A percentile compares a stretch with the other conserved stretches of the same genome.
Evolutionary conservation across 2,888 invertebrate species (phyloP).

Genomic region (Callyntrura sp.): DNA sequence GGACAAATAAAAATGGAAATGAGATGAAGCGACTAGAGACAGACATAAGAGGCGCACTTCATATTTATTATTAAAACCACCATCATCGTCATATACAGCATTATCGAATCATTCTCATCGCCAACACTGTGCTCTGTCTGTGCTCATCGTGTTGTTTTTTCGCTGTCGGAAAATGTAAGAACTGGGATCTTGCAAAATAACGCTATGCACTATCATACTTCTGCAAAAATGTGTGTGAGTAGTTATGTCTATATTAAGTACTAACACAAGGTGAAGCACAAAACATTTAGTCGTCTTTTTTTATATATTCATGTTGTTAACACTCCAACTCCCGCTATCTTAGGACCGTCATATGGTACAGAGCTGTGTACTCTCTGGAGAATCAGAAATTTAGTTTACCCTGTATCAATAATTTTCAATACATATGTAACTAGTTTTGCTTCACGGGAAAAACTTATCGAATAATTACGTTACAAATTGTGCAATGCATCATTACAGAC

Average conservation of each 20-base stretch:
- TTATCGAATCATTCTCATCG: too few relatives aligned
- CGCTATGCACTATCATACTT: too few relatives aligned
- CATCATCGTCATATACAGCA: constrained; percentile 41
- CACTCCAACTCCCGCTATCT: neutral
- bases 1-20: constrained; percentile 75
- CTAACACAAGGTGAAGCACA: too few relatives aligned
- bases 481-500: neutral
- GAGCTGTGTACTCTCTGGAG: neutral
- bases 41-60: neutral
- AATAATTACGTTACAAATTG: neutral
- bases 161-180: too few relatives aligned
- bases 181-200: too few relatives aligned
- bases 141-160: neutral
- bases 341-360: neutral
- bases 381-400: neutral
- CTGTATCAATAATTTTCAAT: constrained; percentile 43
- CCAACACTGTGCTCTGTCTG: neutral
- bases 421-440: neutral
- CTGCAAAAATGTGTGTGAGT: too few relatives aligned
- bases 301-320: neutral
- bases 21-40: constrained; percentile 42
- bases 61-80: constrained; percentile 57
- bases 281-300: neutral
- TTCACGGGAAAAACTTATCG: constrained; percentile 6
- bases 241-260: too few relatives aligned